A percentile compares a stretch with the other conserved stretches of the same genome.
phyloP scores from a whole-genome alignment of 2,797 vertebrate genomes.

The Telmatherina bonti region DNA sequence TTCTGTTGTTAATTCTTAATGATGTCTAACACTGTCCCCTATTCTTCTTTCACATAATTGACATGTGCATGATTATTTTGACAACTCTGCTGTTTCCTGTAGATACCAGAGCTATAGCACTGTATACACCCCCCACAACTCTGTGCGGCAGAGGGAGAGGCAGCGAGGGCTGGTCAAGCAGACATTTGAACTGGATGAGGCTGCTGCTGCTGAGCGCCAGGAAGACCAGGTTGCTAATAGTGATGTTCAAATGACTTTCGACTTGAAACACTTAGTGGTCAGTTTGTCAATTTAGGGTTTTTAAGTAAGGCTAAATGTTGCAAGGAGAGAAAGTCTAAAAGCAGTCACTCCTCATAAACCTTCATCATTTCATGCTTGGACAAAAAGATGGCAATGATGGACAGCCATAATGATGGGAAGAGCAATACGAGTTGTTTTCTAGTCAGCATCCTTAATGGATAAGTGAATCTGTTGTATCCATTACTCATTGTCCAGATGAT shows the following conservation, averaged over 20 bases:
- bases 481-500: constrained; percentile 32
- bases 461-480: constrained; percentile 38
- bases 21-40: constrained; percentile 27
- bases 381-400: constrained; percentile 4
- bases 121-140: constrained; percentile 81
- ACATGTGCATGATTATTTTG: constrained; percentile 21
- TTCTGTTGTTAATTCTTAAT: constrained; percentile 36
- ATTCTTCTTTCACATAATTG: constrained; percentile 25
- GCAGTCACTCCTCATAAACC: neutral
- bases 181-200: constrained; percentile 89
- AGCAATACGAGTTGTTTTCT: constrained; percentile 30
- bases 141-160: constrained; percentile 87
- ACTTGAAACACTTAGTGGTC: neutral
- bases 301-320: constrained; percentile 14
- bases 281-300: constrained; percentile 19
- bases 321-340: constrained; percentile 9
- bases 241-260: constrained; percentile 1
- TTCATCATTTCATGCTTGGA: constrained; percentile 15
- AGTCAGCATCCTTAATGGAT: constrained; percentile 39
- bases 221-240: constrained; percentile 85
- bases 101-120: constrained; percentile 90
- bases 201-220: constrained; percentile 80
- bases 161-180: constrained; percentile 88
- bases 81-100: neutral
- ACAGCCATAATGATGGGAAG: constrained; percentile 14